These are phyloP conservation scores for Salticus scenicus DNA, from an alignment of 2,888 invertebrate genomes.

Conservation along the genomic window DNA sequence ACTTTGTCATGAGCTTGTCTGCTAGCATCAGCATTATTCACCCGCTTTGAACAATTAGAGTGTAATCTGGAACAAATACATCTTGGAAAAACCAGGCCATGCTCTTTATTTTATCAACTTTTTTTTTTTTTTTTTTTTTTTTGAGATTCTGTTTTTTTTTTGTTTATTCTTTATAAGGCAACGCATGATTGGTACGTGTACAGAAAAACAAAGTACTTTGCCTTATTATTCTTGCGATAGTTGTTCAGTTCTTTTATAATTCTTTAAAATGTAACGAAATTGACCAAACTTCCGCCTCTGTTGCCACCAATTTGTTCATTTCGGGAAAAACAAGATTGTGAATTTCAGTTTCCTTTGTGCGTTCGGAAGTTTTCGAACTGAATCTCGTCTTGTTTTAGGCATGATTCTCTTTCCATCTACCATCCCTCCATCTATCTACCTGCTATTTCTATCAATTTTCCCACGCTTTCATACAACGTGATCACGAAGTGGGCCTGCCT, in stretches of 20 bases:
- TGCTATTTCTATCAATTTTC: constrained; percentile 20
- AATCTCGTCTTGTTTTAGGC: background rate
- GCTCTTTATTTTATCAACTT: too few species aligned
- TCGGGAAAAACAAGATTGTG: too few species aligned
- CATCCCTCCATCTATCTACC: background rate
- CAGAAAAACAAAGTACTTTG: background rate
- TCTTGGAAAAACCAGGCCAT: background rate
- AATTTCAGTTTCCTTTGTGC: constrained; percentile 18
- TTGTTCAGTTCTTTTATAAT: too few species aligned
- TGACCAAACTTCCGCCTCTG: background rate
- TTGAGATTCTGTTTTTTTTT: background rate
- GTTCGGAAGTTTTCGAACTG: constrained; percentile 24
- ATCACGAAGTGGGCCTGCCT: constrained; percentile 38
- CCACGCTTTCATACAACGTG: constrained; percentile 50
- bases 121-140: background rate
- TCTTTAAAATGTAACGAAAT: background rate
- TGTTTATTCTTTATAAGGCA: background rate
- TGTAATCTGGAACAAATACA: background rate
- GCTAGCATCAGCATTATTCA: too few species aligned
- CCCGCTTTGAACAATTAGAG: background rate
- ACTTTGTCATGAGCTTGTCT: too few species aligned
- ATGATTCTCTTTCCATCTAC: background rate
- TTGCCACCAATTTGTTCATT: background rate
- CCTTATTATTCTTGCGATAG: too few species aligned
- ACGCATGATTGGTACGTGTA: background rate